A percentile compares a stretch with the other conserved stretches of the same genome.
Conservation (phyloP, 2,888 invertebrate genomes). For the Diaperis boleti region DNA sequence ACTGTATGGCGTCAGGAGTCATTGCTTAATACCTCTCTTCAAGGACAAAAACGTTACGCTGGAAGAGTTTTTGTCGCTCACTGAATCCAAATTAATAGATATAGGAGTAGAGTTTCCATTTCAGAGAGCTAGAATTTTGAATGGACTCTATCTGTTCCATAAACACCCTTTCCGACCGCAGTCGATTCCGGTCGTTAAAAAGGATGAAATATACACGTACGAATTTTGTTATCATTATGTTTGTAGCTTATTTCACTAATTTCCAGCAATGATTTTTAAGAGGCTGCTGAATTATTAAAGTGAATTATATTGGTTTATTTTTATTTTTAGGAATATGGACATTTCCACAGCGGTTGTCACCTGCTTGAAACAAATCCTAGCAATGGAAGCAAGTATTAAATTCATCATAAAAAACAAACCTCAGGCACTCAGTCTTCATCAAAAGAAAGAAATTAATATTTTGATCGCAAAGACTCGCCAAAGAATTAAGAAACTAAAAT, state of each 20-base stretch:
- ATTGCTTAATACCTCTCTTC: conserved; percentile 67
- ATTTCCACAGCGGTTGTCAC: conserved; percentile 69
- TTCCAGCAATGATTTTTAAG: too few species aligned
- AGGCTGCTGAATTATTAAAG: too few species aligned
- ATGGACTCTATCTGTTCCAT: conserved; percentile 72
- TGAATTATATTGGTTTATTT: conserved; percentile 6
- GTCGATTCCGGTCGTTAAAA: conserved; percentile 59
- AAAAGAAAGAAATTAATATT: conserved; percentile 40
- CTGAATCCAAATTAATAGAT: conserved; percentile 70
- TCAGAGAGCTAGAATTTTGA: conserved; percentile 70
- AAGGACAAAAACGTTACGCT: conserved; percentile 68
- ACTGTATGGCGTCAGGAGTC: conserved; percentile 73
- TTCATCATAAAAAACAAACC: conserved; percentile 68
- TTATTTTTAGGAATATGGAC: conserved; percentile 69
- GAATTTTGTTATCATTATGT: conserved; percentile 15
- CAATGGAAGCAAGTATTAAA: conserved; percentile 71
- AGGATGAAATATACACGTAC: conserved; percentile 65
- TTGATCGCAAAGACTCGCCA: conserved; percentile 37
- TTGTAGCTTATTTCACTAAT: too few species aligned
- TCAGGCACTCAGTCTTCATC: conserved; percentile 45
- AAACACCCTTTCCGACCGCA: conserved; percentile 70
- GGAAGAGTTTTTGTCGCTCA: conserved; percentile 70
- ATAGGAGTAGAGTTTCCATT: conserved; percentile 73
- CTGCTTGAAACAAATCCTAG: conserved; percentile 71
- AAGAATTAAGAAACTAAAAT: conserved; percentile 38